Evolutionary conservation across 2,113 vertebrate species (phyloP).

Genomic region (Archocentrus centrarchus): DNA sequence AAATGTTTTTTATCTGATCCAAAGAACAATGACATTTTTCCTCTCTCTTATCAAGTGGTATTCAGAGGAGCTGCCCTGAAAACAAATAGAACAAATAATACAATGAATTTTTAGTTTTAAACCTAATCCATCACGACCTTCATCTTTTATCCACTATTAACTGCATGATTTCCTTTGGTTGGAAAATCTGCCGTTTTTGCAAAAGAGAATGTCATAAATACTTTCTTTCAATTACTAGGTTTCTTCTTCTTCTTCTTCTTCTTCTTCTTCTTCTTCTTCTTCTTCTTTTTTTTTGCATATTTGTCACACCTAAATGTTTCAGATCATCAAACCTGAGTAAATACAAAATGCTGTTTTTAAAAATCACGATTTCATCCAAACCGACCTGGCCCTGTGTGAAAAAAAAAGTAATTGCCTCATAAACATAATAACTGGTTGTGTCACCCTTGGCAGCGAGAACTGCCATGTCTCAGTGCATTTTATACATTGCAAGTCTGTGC

Average conservation of each 20-base stretch:
- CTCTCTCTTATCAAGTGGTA: not conserved
- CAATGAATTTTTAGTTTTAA: slow-evolving; percentile 1
- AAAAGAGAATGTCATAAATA: not conserved
- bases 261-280: not conserved
- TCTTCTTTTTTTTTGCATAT: not conserved
- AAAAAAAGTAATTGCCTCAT: not conserved
- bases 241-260: not conserved
- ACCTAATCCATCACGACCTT: not conserved
- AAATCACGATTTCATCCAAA: not conserved
- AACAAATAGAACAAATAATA: not conserved
- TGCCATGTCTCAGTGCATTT: too few relatives aligned
- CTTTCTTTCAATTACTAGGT: not conserved
- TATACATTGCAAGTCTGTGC: not conserved
- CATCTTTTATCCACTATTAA: not conserved
- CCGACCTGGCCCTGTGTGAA: not conserved
- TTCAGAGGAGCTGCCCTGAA: not conserved
- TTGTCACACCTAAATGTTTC: accelerated
- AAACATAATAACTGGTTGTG: not conserved
- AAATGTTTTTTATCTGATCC: not conserved
- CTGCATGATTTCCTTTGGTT: not conserved
- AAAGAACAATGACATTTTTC: not conserved
- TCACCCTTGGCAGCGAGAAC: not conserved
- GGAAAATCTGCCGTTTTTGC: not conserved
- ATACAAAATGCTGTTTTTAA: not conserved
- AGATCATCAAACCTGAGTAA: not conserved